Conservation (phyloP, 2,888 invertebrate species). For the Limnephilus lunatus region DNA sequence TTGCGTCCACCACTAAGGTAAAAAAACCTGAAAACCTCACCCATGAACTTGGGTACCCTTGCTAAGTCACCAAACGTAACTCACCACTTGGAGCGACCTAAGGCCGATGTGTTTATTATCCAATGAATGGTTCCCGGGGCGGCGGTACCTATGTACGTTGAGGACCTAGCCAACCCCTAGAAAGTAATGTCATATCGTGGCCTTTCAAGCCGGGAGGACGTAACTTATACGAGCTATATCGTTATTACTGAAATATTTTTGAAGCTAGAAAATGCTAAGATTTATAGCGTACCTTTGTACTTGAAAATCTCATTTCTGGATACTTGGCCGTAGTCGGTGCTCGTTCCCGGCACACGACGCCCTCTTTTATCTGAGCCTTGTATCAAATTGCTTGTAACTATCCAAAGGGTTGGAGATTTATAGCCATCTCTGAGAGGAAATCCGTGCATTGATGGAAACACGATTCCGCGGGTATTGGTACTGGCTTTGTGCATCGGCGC, state of each 20-base stretch:
- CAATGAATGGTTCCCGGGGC: too few species aligned
- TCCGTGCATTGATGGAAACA: not conserved
- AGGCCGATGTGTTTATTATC: too few species aligned
- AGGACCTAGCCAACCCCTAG: not conserved
- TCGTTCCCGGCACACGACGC: slow-evolving; percentile 22
- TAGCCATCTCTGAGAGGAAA: slow-evolving; percentile 3
- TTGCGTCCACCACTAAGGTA: too few species aligned
- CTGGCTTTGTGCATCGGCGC: not conserved
- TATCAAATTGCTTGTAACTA: slow-evolving; percentile 19
- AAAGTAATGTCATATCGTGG: not conserved
- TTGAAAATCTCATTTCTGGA: slow-evolving; percentile 24
- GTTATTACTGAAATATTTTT: too few species aligned
- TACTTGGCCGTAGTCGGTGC: not conserved
- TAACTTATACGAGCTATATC: not conserved
- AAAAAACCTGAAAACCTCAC: too few species aligned
- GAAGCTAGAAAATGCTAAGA: not conserved
- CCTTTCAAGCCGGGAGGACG: not conserved
- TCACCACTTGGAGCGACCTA: too few species aligned
- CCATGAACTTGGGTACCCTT: too few species aligned
- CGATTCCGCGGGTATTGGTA: slow-evolving; percentile 7
- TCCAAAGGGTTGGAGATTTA: slow-evolving; percentile 29
- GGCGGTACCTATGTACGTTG: not conserved
- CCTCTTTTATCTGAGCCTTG: not conserved
- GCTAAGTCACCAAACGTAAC: too few species aligned
- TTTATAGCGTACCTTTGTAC: slow-evolving; percentile 6